Percentiles rank a stretch among this genome's conserved stretches.
These are phyloP conservation scores for Colaptes auratus DNA, from an alignment of 2,113 vertebrate species.

Conservation along the genomic window DNA sequence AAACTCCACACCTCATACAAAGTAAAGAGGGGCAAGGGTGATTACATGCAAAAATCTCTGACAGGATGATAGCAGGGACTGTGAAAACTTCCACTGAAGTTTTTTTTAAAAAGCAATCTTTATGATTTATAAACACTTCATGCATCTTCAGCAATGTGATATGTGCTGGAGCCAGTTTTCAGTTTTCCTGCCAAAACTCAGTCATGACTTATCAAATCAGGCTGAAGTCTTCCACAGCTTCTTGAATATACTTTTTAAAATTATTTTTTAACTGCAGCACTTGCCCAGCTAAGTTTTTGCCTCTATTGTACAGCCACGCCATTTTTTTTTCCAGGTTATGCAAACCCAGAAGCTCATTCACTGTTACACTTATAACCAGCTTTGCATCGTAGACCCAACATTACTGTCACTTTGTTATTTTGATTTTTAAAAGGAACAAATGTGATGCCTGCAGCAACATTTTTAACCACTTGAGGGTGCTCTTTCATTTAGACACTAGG, in stretches of 20 bases:
- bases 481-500: not conserved
- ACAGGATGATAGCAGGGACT: not conserved
- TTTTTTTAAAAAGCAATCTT: slow-evolving; percentile 3
- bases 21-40: not conserved
- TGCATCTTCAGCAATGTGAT: slow-evolving; percentile 7
- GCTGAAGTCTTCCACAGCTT: not conserved
- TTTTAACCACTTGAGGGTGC: slow-evolving; percentile 44
- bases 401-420: not conserved
- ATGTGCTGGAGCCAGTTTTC: slow-evolving; percentile 5
- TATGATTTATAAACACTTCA: slow-evolving; percentile 14
- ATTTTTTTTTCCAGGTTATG: not conserved
- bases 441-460: not conserved
- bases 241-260: not conserved
- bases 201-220: not conserved
- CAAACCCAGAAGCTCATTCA: not conserved
- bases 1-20: not conserved
- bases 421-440: not conserved
- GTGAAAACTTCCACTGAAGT: not conserved
- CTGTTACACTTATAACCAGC: not conserved
- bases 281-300: not conserved
- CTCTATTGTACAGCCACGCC: not conserved
- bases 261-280: not conserved
- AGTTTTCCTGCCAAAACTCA: slow-evolving; percentile 24
- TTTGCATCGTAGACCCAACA: not conserved
- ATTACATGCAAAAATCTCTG: not conserved